Base-by-base conservation (phyloP, 2,888 invertebrate genomes). In the Coremacera marginata region DNA sequence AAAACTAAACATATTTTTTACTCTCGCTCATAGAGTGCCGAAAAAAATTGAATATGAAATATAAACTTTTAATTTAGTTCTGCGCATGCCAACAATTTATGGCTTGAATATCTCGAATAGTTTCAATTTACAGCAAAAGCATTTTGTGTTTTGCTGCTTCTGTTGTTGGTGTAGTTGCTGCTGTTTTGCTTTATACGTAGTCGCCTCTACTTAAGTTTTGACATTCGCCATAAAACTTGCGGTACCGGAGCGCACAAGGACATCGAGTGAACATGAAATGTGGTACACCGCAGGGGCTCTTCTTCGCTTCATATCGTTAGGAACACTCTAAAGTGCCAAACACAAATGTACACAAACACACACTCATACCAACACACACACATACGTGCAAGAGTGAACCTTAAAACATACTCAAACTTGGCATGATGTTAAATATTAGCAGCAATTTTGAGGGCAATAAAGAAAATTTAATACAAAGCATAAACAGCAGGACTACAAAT, bases 211-310 rank as follows among this genome's bases (percentile, higher is more conserved):
- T 63, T 31, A 14, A 63, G 63, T 31, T 57, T 57, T 71, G 71
- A 60, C 71, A 57, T 25, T 71, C 37, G 60, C 71, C 71, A 71
- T 71, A 71, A 71, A 71, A 57, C 37, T 71, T 71, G 57, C 71
- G 71, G 57, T 57, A 22, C 37, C 71, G 37, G 37, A 14, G 71
- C 55, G 19, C 44, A 22, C 55, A 55, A 55, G 51, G 7, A 71
- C 14, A 31, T 31, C 51, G 71, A 60, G 14, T 71, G 71, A 55
- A 57, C 71, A 57, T 71, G 71, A 71, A 57, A 27, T 68, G 68
- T 51, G 68, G 68, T 68, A 5, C 68, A 51, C 68, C 68, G 51
- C 68, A 51, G 68, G 49, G 25, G 68, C 49, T 31, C 27, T 70
- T n/a, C 44, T 44, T 44, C 14, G 3, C 44, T 3, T 44, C 44